Base-by-base conservation (phyloP, 2,113 vertebrate species). In the Carassius carassius region DNA sequence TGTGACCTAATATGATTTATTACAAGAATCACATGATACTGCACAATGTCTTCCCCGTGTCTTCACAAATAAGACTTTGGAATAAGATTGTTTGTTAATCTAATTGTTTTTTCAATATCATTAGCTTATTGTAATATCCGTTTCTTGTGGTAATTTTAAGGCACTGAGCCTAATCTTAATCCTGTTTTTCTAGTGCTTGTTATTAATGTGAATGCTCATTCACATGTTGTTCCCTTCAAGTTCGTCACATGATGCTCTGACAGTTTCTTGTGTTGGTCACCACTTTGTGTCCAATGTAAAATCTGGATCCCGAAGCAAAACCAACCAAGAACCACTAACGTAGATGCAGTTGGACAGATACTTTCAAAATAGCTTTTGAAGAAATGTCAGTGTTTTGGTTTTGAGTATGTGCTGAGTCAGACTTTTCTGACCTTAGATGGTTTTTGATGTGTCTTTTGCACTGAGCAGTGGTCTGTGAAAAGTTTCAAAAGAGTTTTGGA, bases 151-250 rank as follows among this genome's bases (percentile, higher is more conserved):
- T 51, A 25, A 63, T 58, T 82, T 16, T 47, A 79, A 85, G 21
- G 41, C 47, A n/a, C 78, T 83, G 54, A 62, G 23, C 6, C 23
- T 62, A 70, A 81, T 78, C 58, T 11, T 65, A 69, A 86, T 85
- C 63, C 74, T 62, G 12, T 63, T 85, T 87, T 87, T 86, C 74
- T 49, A 23, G 65, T 17, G 78, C 85, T 84, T 78, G 56, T 76
- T 82, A n/a, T 69, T 51, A 76, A 86, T 58, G 78, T 37, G 41
- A 74, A 14, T 32, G 16, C 7, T 3, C 5, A 19, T 84, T 81
- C 47, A 67, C 44, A 54, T 83, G 70, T n/a, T 83, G 58, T 77
- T 10, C 51, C 32, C 29, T 65, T 54, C 10, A 58, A 35, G 7
- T 73, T 79, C 56, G 49, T 79, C 69, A 76, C 16, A 25, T 10